These are phyloP conservation scores for Gymnarchus niloticus DNA, from an alignment of 2,113 vertebrate species.

Conservation along the genomic window DNA sequence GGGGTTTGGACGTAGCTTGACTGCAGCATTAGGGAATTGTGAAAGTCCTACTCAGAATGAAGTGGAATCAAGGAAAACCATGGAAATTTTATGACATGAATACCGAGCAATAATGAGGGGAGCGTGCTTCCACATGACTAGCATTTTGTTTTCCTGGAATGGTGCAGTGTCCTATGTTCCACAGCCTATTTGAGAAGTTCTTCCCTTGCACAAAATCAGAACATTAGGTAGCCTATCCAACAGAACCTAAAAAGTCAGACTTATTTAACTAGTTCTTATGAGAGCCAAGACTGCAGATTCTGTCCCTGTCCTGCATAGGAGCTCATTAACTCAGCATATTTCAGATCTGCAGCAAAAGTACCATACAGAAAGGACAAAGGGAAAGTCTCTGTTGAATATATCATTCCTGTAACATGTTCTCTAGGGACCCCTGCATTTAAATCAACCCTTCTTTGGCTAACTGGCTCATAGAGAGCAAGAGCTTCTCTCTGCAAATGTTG, in stretches of 20 bases:
- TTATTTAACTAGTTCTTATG: neutral
- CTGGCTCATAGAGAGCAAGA: neutral
- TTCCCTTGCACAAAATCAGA: neutral
- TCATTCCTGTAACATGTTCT: neutral
- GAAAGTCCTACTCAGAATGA: neutral
- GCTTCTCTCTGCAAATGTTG: neutral
- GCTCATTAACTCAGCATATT: neutral
- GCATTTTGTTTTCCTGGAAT: neutral
- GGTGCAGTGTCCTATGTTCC: neutral
- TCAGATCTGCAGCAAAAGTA: neutral
- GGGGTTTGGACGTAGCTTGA: neutral
- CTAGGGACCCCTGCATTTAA: neutral
- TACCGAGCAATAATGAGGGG: neutral
- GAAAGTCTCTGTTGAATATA: neutral
- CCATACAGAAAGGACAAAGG: neutral
- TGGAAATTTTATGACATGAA: neutral
- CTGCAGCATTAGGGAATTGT: neutral
- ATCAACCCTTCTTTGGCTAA: neutral
- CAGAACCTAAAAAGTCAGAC: neutral
- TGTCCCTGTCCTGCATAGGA: neutral
- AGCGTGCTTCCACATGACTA: neutral
- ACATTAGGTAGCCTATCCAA: neutral
- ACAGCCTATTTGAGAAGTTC: neutral
- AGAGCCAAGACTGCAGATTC: neutral
- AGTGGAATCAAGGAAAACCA: neutral